Base-by-base conservation (phyloP, 2,888 invertebrate genomes). In the Lithophane semibrunnea region DNA sequence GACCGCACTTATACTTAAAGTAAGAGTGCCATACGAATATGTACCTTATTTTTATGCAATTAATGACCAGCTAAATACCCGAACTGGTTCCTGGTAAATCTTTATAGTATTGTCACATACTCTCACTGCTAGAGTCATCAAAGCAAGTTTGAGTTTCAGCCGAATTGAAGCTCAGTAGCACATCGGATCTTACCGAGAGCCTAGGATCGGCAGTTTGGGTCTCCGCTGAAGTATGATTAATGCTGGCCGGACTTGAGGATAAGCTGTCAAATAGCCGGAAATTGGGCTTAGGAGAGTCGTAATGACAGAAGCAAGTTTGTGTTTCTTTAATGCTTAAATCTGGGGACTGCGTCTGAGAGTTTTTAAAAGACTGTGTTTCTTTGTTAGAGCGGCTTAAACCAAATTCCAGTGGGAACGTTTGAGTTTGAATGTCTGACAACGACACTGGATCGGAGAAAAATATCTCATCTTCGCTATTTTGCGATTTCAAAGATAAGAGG, bases 291-390 rank as follows among this genome's bases (percentile, higher is more conserved):
- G 94, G 93, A 0, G 94, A 93, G 1, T 95, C 95, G 29, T 91
- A 93, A 0, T 92, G 82, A 74, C 96, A 96, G 3, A 92, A 82
- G 42, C 96, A 96, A 0, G 96, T 96, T 18, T 96, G 96, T 0
- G 96, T 96, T 21, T 95, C 96, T 60, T 96, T 96, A 0, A 95
- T 94, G 60, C 93, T 95, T 21, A 94, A 85, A 81, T 95, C 95
- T 0, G 94, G 93, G 0, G 93, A 92, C 13, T 94, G 92, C 0
- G 93, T 94, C 52, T 93, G 91, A 0, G 93, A 93, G 0, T 94
- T 95, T 0, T 93, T 87, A 16, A 76, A 79, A 0, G 70, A 80
- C 10, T 88, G 89, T 0, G 95, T 96, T 29, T 95, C 94, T 49
- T 96, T 96, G 44, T 95, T 89, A 0, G 92, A 94, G 0, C 93